A percentile compares a stretch with the other conserved stretches of the same genome.
phyloP scores from a whole-genome alignment of 1,140 invertebrate species.

The Tyrophagus putrescentiae region DNA sequence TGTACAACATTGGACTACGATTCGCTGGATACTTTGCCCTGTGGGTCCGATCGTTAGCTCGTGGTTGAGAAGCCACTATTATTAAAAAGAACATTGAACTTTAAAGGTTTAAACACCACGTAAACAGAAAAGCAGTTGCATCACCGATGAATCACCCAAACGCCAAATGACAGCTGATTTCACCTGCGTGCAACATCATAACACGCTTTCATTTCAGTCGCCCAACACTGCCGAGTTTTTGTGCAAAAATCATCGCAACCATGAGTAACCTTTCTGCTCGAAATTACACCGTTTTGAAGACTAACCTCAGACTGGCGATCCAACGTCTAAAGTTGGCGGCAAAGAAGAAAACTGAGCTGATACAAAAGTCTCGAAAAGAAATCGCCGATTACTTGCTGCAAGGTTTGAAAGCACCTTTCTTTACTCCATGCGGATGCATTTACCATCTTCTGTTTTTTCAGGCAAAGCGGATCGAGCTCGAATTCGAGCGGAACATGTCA shows the following conservation, averaged over 20 bases:
- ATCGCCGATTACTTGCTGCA: constrained; percentile 81
- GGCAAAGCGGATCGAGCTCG: constrained; percentile 75
- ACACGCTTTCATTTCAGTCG: too few relatives aligned
- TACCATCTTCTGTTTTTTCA: constrained; percentile 30
- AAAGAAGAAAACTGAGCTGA: constrained; percentile 94
- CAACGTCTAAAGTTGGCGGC: constrained; percentile 86
- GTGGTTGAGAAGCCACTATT: background rate
- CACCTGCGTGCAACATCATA: too few relatives aligned
- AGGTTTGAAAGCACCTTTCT: background rate
- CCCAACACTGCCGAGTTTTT: too few relatives aligned
- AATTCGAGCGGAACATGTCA: constrained; percentile 94
- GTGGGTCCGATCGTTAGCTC: background rate
- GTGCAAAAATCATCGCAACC: too few relatives aligned
- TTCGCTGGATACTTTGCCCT: background rate
- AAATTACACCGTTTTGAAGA: constrained; percentile 92
- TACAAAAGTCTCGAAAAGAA: constrained; percentile 86
- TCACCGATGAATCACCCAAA: too few relatives aligned
- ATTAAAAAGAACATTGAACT: too few relatives aligned
- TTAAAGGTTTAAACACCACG: too few relatives aligned
- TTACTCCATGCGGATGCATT: background rate
- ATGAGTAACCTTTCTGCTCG: too few relatives aligned
- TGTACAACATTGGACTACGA: background rate
- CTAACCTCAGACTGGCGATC: constrained; percentile 74
- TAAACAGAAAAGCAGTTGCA: too few relatives aligned
- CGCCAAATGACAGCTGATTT: too few relatives aligned